phyloP scores from a whole-genome alignment of 2,113 vertebrate species.

The Oenanthe melanoleuca region DNA sequence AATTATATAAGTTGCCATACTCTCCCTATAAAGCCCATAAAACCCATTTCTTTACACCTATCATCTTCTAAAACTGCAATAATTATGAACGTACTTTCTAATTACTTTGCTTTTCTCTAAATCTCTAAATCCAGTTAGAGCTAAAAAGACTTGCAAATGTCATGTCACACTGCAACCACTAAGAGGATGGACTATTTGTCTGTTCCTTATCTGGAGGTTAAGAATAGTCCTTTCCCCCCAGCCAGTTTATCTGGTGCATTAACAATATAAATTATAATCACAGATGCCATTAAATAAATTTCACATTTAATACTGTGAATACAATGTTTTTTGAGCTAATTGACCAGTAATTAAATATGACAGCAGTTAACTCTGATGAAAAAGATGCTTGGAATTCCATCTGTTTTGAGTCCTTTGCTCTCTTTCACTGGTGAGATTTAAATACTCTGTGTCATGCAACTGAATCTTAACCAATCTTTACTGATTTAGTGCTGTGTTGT shows the following conservation, averaged over 20 bases:
- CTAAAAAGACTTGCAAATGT: neutral
- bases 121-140: neutral
- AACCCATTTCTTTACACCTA: neutral
- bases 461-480: neutral
- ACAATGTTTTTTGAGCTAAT: neutral
- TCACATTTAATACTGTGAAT: neutral
- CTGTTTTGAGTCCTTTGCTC: neutral
- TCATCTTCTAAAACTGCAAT: neutral
- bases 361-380: neutral
- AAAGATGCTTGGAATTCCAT: neutral
- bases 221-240: neutral
- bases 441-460: neutral
- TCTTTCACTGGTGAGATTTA: neutral
- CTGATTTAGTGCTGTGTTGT: neutral
- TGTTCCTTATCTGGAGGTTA: neutral
- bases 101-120: neutral
- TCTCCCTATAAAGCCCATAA: neutral
- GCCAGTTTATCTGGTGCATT: neutral
- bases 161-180: neutral
- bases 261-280: neutral
- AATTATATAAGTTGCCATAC: neutral
- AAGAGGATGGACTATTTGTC: neutral
- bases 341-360: neutral
- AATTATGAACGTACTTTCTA: neutral
- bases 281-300: neutral